Evolutionary conservation across 2,888 invertebrate species (phyloP).

Genomic region (Aricia artaxerxes): DNA sequence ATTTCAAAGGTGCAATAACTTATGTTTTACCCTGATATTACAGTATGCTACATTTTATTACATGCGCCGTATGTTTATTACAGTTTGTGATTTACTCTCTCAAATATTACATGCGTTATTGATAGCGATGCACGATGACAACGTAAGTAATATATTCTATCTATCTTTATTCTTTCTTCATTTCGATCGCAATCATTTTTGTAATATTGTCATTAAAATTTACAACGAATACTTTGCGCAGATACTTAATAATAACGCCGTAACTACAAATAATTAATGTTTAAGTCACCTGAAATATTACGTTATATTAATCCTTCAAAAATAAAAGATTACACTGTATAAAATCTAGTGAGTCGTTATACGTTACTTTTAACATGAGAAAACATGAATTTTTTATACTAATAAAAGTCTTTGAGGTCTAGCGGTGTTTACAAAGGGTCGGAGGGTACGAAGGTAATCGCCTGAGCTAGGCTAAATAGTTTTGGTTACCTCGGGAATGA

Average conservation of each 20-base stretch:
- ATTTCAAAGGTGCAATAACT: conserved; percentile 31
- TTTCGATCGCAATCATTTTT: too few relatives aligned
- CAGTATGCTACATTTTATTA: conserved; percentile 26
- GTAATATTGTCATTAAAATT: too few relatives aligned
- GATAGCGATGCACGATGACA: not conserved
- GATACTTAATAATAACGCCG: too few relatives aligned
- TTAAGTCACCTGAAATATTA: too few relatives aligned
- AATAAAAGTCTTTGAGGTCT: conserved; percentile 1
- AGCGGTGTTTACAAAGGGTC: not conserved
- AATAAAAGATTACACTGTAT: not conserved
- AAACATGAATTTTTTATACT: not conserved
- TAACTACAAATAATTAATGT: too few relatives aligned
- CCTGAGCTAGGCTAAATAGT: not conserved
- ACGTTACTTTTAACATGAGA: not conserved
- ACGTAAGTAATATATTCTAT: not conserved
- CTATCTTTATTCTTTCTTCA: too few relatives aligned
- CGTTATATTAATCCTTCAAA: not conserved
- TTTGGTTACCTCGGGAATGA: not conserved
- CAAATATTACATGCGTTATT: not conserved
- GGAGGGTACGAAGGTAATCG: not conserved
- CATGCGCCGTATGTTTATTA: conserved; percentile 16
- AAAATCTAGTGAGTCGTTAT: not conserved
- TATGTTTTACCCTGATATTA: conserved; percentile 14
- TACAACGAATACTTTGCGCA: too few relatives aligned
- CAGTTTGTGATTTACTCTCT: not conserved